Percentiles rank a stretch among this genome's conserved stretches.
Evolutionary conservation across 2,888 invertebrate genomes (phyloP).

Genomic region (Stenchaetothrips biformis): DNA sequence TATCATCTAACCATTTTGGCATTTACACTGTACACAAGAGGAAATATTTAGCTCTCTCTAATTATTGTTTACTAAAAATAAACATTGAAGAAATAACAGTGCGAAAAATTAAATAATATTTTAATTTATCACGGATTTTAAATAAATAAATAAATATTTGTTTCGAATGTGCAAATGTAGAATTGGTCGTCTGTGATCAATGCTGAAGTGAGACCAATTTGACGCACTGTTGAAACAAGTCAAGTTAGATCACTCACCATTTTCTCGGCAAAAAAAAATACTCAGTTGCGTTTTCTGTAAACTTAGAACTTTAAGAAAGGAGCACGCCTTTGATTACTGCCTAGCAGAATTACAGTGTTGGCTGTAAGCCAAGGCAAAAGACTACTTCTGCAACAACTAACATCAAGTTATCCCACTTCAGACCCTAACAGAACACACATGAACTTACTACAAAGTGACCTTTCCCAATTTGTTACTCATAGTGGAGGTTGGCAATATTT

Average conservation of each 20-base stretch:
- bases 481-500: no score
- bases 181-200: conserved; percentile 1
- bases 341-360: no score
- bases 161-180: background rate
- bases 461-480: no score
- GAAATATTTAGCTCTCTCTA: background rate
- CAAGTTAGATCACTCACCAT: background rate
- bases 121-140: conserved; percentile 1
- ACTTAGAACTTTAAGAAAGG: no score
- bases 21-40: background rate
- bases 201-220: background rate
- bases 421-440: no score
- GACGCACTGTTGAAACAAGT: background rate
- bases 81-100: conserved; percentile 16
- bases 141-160: conserved; percentile 23
- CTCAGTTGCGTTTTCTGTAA: no score
- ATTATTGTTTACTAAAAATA: conserved; percentile 2
- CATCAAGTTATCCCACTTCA: no score
- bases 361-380: no score
- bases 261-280: background rate
- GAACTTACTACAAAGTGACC: no score
- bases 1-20: conserved; percentile 6
- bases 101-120: conserved; percentile 16
- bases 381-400: no score
- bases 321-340: no score